These are phyloP conservation scores for Echinarachnius parma DNA, from an alignment of 53 echinoderm and acorn worm genomes.

Conservation along the genomic window DNA sequence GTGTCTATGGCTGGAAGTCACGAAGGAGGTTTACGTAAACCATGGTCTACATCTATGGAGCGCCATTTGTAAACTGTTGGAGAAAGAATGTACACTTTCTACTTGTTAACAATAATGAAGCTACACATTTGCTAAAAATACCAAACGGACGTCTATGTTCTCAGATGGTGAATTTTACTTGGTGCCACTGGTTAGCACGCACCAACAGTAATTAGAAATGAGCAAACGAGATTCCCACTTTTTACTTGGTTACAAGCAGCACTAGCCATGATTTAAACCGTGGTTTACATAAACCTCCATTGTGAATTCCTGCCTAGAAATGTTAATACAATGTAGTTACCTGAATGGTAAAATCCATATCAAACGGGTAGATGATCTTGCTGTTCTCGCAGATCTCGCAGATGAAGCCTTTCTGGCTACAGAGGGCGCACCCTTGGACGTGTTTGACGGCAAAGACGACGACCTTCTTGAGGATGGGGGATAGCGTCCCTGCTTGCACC, in stretches of 20 bases:
- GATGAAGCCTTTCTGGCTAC: slow-evolving; percentile 98
- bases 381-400: slow-evolving; percentile 89
- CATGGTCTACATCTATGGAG: too few relatives aligned
- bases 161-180: too few relatives aligned
- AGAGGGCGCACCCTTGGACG: slow-evolving; percentile 87
- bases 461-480: slow-evolving; percentile 74
- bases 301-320: not conserved
- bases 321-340: slow-evolving; percentile 31
- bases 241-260: not conserved
- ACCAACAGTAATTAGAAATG: not conserved
- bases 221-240: not conserved
- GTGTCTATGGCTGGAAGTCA: too few relatives aligned
- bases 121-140: too few relatives aligned
- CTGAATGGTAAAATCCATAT: slow-evolving; percentile 82
- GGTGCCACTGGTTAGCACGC: too few relatives aligned
- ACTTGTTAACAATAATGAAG: too few relatives aligned
- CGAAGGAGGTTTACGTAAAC: too few relatives aligned
- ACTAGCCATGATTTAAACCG: not conserved
- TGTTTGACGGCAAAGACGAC: slow-evolving; percentile 93
- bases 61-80: too few relatives aligned
- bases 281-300: not conserved
- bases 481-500: slow-evolving; percentile 73
- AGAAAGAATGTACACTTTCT: too few relatives aligned
- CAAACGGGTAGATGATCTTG: slow-evolving; percentile 97
- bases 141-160: too few relatives aligned